These are phyloP conservation scores for Cantharis rustica DNA, from an alignment of 2,888 invertebrate species.

Conservation along the genomic window DNA sequence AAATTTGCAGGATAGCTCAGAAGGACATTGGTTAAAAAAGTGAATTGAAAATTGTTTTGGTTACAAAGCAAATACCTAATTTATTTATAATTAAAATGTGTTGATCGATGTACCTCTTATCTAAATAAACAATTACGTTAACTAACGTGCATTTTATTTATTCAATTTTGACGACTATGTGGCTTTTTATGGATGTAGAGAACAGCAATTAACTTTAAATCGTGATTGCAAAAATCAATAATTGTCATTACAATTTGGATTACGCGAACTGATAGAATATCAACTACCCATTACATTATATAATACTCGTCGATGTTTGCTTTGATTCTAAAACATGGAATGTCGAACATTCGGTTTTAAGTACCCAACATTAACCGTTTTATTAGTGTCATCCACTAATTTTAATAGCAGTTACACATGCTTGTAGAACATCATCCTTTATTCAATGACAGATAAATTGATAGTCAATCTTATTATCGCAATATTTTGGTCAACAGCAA, in stretches of 20 bases:
- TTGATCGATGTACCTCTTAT: neutral
- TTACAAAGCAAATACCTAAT: neutral
- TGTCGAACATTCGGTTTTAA: constrained; percentile 17
- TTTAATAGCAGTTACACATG: neutral
- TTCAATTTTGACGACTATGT: neutral
- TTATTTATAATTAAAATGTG: neutral
- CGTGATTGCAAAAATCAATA: constrained; percentile 37
- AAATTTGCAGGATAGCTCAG: neutral
- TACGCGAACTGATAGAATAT: constrained; percentile 38
- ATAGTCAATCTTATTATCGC: neutral
- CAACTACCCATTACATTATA: constrained; percentile 33
- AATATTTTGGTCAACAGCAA: neutral
- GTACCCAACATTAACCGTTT: constrained; percentile 6
- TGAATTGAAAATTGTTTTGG: neutral
- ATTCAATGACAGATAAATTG: neutral
- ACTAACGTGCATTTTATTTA: neutral
- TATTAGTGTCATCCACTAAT: constrained; percentile 9
- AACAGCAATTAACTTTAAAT: constrained; percentile 38
- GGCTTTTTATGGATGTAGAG: constrained; percentile 1
- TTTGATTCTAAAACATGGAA: constrained; percentile 7
- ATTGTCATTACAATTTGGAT: constrained; percentile 33
- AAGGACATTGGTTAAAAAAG: neutral
- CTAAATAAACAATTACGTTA: neutral
- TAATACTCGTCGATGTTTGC: constrained; percentile 8
- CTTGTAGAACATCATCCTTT: neutral